phyloP scores from a whole-genome alignment of 2,113 vertebrate genomes.

The Cyanocitta stelleri region DNA sequence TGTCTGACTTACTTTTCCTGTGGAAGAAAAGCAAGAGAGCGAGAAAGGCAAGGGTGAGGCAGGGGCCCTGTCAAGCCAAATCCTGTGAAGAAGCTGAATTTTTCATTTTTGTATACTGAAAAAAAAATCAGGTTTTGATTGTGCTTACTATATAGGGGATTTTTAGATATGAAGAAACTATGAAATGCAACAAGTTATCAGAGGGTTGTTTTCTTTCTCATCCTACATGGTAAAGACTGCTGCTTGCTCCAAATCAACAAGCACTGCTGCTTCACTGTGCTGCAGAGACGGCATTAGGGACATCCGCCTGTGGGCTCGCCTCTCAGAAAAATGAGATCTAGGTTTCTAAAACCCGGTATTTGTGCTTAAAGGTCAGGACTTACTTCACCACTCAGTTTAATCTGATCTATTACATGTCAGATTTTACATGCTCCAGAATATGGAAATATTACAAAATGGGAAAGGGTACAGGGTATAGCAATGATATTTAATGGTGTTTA shows the following conservation, averaged over 20 bases:
- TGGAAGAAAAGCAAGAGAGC: not conserved
- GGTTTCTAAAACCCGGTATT: not conserved
- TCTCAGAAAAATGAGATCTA: not conserved
- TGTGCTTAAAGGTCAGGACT: not conserved
- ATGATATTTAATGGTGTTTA: not conserved
- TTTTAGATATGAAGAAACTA: not conserved
- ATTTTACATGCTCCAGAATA: not conserved
- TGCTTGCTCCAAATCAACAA: not conserved
- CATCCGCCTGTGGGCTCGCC: accelerated
- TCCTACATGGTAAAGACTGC: not conserved
- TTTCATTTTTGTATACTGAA: not conserved
- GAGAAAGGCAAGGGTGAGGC: not conserved
- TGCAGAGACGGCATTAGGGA: not conserved
- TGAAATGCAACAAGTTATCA: not conserved
- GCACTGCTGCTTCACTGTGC: not conserved
- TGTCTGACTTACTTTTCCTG: not conserved
- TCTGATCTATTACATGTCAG: not conserved
- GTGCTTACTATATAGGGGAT: not conserved
- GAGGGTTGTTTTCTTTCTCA: not conserved
- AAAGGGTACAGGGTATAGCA: not conserved
- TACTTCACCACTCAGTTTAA: not conserved
- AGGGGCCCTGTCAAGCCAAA: not conserved
- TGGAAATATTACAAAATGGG: not conserved
- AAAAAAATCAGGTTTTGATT: not conserved
- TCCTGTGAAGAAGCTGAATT: not conserved